Evolutionary conservation across 2,797 vertebrate genomes (phyloP), one percentile per base, ranked within the genome.

Genomic region (Labeo calbasu): DNA sequence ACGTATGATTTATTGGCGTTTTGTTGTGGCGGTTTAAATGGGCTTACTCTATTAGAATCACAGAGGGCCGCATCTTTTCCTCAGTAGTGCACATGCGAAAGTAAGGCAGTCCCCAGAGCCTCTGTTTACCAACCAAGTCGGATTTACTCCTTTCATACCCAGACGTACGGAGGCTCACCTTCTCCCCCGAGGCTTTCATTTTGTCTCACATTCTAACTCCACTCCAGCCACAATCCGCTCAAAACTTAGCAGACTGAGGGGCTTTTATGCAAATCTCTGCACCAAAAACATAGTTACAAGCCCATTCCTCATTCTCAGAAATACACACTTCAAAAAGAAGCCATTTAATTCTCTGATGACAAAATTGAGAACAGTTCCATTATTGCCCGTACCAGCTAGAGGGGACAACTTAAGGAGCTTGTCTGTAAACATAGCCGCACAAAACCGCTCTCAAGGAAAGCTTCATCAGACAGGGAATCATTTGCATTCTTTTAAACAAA

Each of bases 111-210:
- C 95, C 95, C 94, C 83, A 88, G 93, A 95, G 95, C 92, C 92
- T 92, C 92, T 95, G 94, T 95, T 95, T 95, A 95, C 94, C 90
- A 94, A 94, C 92, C 94, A 94, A 95, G 93, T 93, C 92, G 90
- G 93, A 95, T 95, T 95, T 94, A 89, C 92, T 90, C 89, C 91
- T 93, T 93, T 93, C 91, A 89, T 91, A 93, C 88, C 80, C 91
- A 95, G 93, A 93, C 93, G 90, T 92, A 92, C 91, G 90, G 91
- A 91, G 92, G 92, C 94, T 94, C 92, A 93, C 92, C 93, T 93
- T 92, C 90, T 88, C 80, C 85, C 92, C 85, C 68, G 80, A 94
- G 93, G 92, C 91, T 93, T 95, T 93, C 88, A 92, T 94, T 94
- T 92, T 92, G 93, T 94, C 92, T 90, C 91, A 91, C 93, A 93